Base-by-base conservation (phyloP, 2,113 vertebrate species). In the Corythoichthys haematopterus region DNA sequence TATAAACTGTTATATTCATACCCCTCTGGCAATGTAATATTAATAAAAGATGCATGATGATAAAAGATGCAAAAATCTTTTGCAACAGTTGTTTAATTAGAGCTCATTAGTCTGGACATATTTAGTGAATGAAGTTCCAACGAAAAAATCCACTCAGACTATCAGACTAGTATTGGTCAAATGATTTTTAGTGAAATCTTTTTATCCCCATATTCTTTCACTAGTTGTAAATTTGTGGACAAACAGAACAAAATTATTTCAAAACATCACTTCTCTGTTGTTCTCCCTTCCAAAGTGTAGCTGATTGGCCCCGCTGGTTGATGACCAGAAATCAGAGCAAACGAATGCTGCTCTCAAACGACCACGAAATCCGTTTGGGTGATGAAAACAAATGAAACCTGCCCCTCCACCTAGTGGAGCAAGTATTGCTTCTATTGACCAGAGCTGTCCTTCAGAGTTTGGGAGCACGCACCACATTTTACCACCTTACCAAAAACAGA, bases 381-480 rank as follows among this genome's bases (percentile, higher is more conserved):
- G 45, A 69, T 63, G 65, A 68, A 10, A 80, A 67, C 38, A 68
- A 69, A 71, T 85, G 71, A 76, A 79, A 82, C 77, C 74, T 64
- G n/a, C 6, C 16, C 14, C 4, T 55, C 50, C 43, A 70, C 48
- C 70, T 0, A 6, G 79, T 80, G 73, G 71, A 75, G 78, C 75
- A 60, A 70, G 66, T 70, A 60, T 83, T 69, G 67, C 72, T 81
- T 77, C 50, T 69, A 69, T 73, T 87, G 83, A 88, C 88, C 86
- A 71, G 71, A 57, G 71, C 69, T 43, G 73, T 48, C 66, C 66
- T 69, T 80, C 48, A 0, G 61, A 66, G 72, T 67, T 75, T 28
- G 70, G 87, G 83, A 82, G 76, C 84, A 83, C 77, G 69, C 69
- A 85, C 82, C 80, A 81, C 35, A 65, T 71, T 76, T 84, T 80